Percentiles rank a stretch among this genome's conserved stretches.
Evolutionary conservation across 2,888 invertebrate genomes (phyloP).

Genomic region (Theretra japonica): DNA sequence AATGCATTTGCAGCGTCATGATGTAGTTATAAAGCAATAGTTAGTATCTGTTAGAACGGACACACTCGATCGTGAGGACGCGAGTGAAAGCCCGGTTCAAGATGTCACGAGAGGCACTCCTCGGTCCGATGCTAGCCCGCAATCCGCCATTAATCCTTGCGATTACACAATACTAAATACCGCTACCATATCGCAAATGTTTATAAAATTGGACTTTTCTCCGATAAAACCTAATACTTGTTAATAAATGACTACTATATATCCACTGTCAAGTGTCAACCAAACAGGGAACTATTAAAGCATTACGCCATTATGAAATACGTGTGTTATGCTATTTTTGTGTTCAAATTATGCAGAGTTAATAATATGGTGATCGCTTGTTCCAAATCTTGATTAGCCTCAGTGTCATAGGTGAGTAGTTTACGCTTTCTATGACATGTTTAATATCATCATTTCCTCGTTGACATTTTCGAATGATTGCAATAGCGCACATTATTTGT

Average conservation of each 20-base stretch:
- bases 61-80: constrained; percentile 48
- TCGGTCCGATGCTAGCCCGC: constrained; percentile 18
- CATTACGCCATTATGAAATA: constrained; percentile 5
- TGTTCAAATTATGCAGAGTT: constrained; percentile 22
- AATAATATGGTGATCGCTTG: constrained; percentile 27
- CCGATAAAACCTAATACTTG: background rate
- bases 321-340: constrained; percentile 4
- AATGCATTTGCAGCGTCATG: background rate
- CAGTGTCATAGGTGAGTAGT: constrained; percentile 35
- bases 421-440: constrained; percentile 26
- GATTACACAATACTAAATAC: constrained; percentile 5
- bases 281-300: background rate
- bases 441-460: constrained; percentile 17
- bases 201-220: background rate
- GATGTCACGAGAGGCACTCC: constrained; percentile 59
- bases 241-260: background rate
- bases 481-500: background rate
- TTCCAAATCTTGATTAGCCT: constrained; percentile 29
- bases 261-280: background rate
- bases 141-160: constrained; percentile 49
- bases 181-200: background rate
- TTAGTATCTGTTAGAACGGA: constrained; percentile 29
- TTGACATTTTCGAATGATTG: constrained; percentile 13
- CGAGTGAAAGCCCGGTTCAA: constrained; percentile 78
- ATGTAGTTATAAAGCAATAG: constrained; percentile 4